Percentiles rank a stretch among this genome's conserved stretches.
Evolutionary conservation across 2,888 invertebrate genomes (phyloP).

Genomic region (Acleris holmiana): DNA sequence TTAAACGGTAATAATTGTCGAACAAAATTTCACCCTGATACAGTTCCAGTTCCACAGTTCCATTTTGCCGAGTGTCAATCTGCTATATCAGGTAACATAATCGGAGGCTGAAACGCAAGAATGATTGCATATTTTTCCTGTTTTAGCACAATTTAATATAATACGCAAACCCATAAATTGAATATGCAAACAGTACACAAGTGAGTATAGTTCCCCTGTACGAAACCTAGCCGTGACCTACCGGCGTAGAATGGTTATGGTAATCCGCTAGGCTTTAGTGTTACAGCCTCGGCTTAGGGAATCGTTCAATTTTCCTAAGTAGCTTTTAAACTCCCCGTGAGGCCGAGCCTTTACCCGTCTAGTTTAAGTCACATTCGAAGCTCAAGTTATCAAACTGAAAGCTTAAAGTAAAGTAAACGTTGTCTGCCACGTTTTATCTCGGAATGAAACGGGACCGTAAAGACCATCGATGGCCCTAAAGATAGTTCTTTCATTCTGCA

Average conservation of each 20-base stretch:
- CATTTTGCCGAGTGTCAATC: too few relatives aligned
- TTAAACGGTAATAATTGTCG: too few relatives aligned
- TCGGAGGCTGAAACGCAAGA: too few relatives aligned
- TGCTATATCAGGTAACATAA: too few relatives aligned
- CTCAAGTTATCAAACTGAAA: conserved; percentile 40
- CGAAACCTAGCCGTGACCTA: not conserved
- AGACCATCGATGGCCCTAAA: conserved; percentile 40
- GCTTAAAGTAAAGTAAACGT: conserved; percentile 38
- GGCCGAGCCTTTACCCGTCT: conserved; percentile 17
- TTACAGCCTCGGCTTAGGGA: conserved; percentile 23
- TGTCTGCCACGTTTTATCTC: conserved; percentile 40
- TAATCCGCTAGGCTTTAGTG: conserved; percentile 14
- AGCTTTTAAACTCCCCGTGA: conserved; percentile 23
- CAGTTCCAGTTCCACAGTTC: too few relatives aligned
- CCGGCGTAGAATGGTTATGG: not conserved
- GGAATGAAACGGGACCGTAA: conserved; percentile 40
- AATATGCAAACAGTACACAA: too few relatives aligned
- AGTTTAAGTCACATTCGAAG: conserved; percentile 34
- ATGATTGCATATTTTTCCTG: too few relatives aligned
- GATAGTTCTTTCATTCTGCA: conserved; percentile 41
- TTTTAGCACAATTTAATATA: too few relatives aligned
- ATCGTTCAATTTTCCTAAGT: conserved; percentile 31
- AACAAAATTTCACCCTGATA: too few relatives aligned
- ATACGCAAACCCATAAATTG: too few relatives aligned
- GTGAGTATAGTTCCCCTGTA: not conserved